Conservation (phyloP, 2,888 invertebrate species). For the Heliothis peltigera region DNA sequence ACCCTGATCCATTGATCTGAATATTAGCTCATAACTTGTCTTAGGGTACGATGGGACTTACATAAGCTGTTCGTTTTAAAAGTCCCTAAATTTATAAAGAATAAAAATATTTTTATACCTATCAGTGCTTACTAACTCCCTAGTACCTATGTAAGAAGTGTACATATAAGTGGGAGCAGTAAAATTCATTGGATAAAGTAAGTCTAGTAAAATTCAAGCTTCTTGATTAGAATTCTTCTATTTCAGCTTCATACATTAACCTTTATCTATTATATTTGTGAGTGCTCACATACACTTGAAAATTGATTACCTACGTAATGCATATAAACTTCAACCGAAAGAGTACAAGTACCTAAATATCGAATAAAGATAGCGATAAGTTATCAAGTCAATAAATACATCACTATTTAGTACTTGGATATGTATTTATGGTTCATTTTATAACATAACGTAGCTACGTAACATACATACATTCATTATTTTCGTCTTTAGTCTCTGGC, state of each 20-base stretch:
- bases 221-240: too few relatives aligned
- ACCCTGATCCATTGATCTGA: too few relatives aligned
- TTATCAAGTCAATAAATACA: constrained; percentile 15
- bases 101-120: too few relatives aligned
- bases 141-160: too few relatives aligned
- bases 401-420: constrained; percentile 44
- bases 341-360: not conserved
- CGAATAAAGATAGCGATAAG: constrained; percentile 14
- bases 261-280: not conserved
- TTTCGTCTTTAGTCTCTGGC: constrained; percentile 13
- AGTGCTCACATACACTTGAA: not conserved
- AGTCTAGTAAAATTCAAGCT: too few relatives aligned
- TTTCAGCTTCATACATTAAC: not conserved
- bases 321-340: not conserved
- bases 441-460: not conserved
- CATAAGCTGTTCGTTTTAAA: too few relatives aligned
- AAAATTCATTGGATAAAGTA: too few relatives aligned
- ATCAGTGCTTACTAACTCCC: not conserved
- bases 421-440: constrained; percentile 21
- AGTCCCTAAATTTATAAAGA: too few relatives aligned
- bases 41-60: too few relatives aligned
- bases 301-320: not conserved
- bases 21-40: too few relatives aligned
- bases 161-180: too few relatives aligned
- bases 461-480: not conserved